A percentile compares a stretch with the other conserved stretches of the same genome.
Evolutionary conservation across 2,797 vertebrate genomes (phyloP).

Genomic region (Spatula clypeata): DNA sequence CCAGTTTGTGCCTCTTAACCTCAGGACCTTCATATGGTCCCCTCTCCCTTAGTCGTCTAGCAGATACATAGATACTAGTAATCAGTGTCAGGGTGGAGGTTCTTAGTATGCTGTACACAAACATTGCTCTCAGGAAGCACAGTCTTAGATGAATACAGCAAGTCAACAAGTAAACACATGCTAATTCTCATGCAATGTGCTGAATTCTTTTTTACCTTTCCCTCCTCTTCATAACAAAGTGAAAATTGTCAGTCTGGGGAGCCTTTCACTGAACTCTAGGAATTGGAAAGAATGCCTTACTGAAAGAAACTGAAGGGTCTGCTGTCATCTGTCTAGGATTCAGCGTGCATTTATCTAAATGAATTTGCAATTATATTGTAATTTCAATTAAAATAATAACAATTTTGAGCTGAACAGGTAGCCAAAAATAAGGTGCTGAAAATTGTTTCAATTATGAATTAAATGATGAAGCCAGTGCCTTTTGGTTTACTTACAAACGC

Average conservation of each 20-base stretch:
- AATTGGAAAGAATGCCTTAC: background rate
- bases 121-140: fast-evolving
- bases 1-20: background rate
- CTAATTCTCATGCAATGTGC: background rate
- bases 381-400: background rate
- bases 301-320: background rate
- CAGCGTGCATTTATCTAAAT: background rate
- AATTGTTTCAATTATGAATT: background rate
- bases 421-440: background rate
- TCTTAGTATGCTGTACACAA: background rate
- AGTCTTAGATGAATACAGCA: fast-evolving
- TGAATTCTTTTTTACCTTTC: background rate
- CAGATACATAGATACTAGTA: background rate
- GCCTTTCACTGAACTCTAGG: background rate
- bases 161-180: background rate
- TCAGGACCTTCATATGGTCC: background rate
- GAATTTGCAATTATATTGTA: background rate
- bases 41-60: background rate
- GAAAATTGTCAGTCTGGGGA: background rate
- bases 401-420: background rate
- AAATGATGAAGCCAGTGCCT: background rate
- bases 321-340: background rate
- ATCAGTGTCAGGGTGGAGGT: background rate
- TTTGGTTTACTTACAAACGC: background rate
- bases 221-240: background rate